Conservation (phyloP, 2,888 invertebrate genomes). For the Trichogramma dendrolimi region DNA sequence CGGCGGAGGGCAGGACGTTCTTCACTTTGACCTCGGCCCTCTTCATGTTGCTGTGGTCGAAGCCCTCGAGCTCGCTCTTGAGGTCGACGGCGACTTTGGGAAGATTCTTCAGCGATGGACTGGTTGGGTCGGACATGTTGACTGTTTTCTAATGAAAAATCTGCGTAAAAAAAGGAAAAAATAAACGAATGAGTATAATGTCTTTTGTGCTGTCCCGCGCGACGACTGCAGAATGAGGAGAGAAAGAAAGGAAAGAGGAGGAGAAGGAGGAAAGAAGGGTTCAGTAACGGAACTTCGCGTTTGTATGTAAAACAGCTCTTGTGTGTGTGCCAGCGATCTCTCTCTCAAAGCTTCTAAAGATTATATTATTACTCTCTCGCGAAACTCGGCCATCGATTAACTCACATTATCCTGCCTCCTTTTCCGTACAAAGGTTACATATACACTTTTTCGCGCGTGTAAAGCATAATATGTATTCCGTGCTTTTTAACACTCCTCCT, state of each 20-base stretch:
- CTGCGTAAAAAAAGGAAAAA: neutral
- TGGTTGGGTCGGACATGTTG: slow-evolving; percentile 59
- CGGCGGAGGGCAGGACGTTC: slow-evolving; percentile 85
- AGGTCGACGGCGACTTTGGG: slow-evolving; percentile 85
- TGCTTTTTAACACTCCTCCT: too few relatives aligned
- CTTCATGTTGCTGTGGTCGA: slow-evolving; percentile 82
- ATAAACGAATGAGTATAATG: too few relatives aligned
- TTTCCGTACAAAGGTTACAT: too few relatives aligned
- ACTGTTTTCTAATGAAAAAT: neutral
- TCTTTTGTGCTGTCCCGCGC: too few relatives aligned
- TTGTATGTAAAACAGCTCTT: neutral
- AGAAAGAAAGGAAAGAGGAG: neutral
- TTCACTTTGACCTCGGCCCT: slow-evolving; percentile 89
- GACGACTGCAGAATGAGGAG: neutral
- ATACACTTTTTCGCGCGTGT: too few relatives aligned
- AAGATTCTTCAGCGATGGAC: slow-evolving; percentile 81
- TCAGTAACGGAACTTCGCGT: slow-evolving; percentile 20
- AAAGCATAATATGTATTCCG: too few relatives aligned
- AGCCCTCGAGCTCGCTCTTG: slow-evolving; percentile 87
- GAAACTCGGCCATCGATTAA: too few relatives aligned
- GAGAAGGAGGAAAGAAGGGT: neutral
- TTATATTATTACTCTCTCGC: too few relatives aligned
- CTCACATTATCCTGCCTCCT: too few relatives aligned
- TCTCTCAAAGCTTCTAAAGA: neutral
- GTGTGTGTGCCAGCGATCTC: neutral